These are phyloP conservation scores for Podotricha telesiphe DNA, from an alignment of 2,888 invertebrate genomes.

Conservation along the genomic window DNA sequence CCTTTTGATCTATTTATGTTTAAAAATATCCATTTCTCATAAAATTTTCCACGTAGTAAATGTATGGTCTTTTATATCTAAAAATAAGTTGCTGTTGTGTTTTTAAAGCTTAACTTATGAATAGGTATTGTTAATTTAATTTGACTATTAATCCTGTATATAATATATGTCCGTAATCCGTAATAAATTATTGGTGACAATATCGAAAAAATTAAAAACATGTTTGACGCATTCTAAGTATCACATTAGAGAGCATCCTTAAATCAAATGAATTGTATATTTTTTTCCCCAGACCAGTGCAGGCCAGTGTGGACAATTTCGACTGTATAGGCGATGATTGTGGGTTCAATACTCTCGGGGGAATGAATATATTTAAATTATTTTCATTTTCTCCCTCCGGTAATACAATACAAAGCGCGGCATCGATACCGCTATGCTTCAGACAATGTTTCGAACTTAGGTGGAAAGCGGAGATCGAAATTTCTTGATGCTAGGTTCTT, in stretches of 20 bases:
- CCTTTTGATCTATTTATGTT: slow-evolving; percentile 45
- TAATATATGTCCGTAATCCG: neutral
- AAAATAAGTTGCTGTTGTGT: slow-evolving; percentile 17
- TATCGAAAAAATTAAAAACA: neutral
- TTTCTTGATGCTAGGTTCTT: too few species aligned
- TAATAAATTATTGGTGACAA: neutral
- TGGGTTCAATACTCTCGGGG: too few species aligned
- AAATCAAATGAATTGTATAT: too few species aligned
- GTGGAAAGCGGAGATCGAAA: too few species aligned
- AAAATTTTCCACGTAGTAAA: slow-evolving; percentile 34
- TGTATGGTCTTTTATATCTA: slow-evolving; percentile 28
- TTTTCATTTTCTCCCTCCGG: too few species aligned
- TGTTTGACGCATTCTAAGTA: neutral
- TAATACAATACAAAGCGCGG: too few species aligned
- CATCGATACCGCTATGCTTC: too few species aligned
- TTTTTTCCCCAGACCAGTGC: too few species aligned
- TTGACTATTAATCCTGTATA: neutral
- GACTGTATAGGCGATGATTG: too few species aligned
- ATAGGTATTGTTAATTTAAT: neutral
- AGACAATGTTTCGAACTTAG: too few species aligned
- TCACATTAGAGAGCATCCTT: neutral
- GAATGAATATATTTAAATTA: too few species aligned
- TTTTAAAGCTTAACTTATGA: neutral
- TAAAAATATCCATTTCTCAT: slow-evolving; percentile 39
- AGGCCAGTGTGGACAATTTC: too few species aligned